phyloP scores from a whole-genome alignment of 2,113 vertebrate species.

The Neotragus pygmaeus region DNA sequence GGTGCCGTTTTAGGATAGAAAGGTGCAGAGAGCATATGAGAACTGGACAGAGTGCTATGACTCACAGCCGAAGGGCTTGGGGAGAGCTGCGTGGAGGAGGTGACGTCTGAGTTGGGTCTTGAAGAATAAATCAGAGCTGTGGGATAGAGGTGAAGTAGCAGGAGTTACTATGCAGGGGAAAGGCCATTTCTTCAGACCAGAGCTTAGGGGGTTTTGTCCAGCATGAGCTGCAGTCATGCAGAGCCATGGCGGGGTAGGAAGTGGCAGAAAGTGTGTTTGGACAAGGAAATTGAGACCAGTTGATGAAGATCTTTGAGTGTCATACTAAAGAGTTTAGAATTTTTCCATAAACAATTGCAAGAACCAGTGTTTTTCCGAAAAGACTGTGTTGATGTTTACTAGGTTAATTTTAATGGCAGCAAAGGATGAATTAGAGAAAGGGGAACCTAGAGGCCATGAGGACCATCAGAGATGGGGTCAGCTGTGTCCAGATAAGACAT shows the following conservation, averaged over 20 bases:
- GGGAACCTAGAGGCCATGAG: background rate
- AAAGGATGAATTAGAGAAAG: background rate
- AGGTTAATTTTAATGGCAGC: background rate
- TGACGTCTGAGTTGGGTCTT: background rate
- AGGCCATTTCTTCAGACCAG: background rate
- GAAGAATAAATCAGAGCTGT: background rate
- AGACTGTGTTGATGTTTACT: background rate
- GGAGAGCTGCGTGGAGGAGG: background rate
- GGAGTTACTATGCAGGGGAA: background rate
- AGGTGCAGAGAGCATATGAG: rapidly evolving
- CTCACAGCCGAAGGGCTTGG: background rate
- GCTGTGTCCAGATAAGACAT: background rate
- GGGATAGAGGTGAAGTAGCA: background rate
- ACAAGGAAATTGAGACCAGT: background rate
- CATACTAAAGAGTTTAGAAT: background rate
- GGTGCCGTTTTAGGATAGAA: background rate
- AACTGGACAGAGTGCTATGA: background rate
- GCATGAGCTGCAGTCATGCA: too few relatives aligned
- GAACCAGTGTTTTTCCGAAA: background rate
- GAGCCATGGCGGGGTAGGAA: background rate
- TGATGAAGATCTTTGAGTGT: background rate
- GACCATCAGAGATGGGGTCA: background rate
- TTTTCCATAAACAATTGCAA: background rate
- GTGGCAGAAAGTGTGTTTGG: background rate
- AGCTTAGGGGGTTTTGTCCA: background rate